Base-by-base conservation (phyloP, 1,140 invertebrate species). In the Platorchestia sp. region DNA sequence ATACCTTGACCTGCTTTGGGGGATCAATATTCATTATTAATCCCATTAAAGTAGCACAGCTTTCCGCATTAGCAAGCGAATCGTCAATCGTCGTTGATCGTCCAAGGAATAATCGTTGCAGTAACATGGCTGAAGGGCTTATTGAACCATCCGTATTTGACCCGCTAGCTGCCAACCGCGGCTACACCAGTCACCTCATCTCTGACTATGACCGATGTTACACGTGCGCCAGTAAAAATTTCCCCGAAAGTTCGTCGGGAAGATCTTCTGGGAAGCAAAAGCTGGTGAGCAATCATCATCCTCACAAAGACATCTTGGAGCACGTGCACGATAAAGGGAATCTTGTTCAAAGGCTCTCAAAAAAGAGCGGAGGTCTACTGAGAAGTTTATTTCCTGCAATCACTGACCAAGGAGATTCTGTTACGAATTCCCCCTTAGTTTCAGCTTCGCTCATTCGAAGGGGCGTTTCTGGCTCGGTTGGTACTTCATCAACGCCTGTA, bases 71-170 rank as follows among this genome's bases (percentile, higher is more conserved):
- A 19, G 43, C 5, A 41, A 89, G 42, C 42, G 5, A 89, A 89
- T 19, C n/a, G 87, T 42, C 41, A 89, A 89, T 42, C 14, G 36
- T n/a, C n/a, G 36, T 6, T 42, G 27, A 42, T 89, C 41, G 87
- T n/a, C 36, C 27, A 89, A 89, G 87, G 27, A 89, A 89, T 44
- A 89, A 7, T 42, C 36, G 87, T 27, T 89, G 3, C 14, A 19
- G 6, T 45, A 93, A 40, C 91, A 93, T 93, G 91, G 91, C 91
- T 5, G 91, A 93, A 44, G 91, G 91, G 45, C 91, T 93, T n/a
- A 93, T 93, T 47, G 91, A 93, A 93, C 91, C 91, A 93, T n/a
- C 91, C 6, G 40, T 93, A 14, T 93, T 93, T 19, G 45, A 44
- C 47, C 91, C 91, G 45, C 91, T 93, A 16, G 6, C 91, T 44